phyloP scores from a whole-genome alignment of 2,888 invertebrate genomes.

The Buathra laborator region DNA sequence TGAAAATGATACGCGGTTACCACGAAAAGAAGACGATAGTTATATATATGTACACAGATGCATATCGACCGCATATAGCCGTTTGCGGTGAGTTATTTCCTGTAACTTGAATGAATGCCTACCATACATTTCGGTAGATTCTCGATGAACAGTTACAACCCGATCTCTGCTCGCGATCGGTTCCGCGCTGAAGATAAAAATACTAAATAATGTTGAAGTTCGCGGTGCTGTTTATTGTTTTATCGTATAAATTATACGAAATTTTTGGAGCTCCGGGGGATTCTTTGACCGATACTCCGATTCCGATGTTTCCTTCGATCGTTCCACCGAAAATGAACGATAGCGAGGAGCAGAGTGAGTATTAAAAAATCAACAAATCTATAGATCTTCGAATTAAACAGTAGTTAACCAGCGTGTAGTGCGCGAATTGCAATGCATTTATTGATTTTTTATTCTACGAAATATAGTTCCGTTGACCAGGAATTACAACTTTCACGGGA shows the following conservation, averaged over 20 bases:
- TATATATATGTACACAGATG: background rate
- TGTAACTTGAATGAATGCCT: no score
- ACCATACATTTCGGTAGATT: no score
- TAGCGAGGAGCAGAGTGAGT: background rate
- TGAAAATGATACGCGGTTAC: no score
- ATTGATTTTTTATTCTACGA: background rate
- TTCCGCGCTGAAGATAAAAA: background rate
- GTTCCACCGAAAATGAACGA: slow-evolving; percentile 9
- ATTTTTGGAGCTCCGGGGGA: background rate
- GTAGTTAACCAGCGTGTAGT: no score
- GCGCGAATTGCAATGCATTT: no score
- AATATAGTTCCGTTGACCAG: background rate
- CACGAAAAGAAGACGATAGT: no score
- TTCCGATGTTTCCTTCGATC: slow-evolving; percentile 10
- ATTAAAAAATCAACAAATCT: background rate
- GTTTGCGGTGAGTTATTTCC: background rate
- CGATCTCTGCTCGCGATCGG: background rate
- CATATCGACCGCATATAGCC: background rate
- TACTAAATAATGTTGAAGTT: background rate
- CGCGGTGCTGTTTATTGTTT: background rate
- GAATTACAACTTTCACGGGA: slow-evolving; percentile 32
- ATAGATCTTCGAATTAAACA: background rate
- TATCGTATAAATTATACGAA: background rate
- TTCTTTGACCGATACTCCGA: slow-evolving; percentile 12
- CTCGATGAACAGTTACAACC: background rate